Percentiles rank a stretch among this genome's conserved stretches.
These are phyloP conservation scores for Rhombomys opimus DNA, from an alignment of 2,113 vertebrate genomes.

Conservation along the genomic window DNA sequence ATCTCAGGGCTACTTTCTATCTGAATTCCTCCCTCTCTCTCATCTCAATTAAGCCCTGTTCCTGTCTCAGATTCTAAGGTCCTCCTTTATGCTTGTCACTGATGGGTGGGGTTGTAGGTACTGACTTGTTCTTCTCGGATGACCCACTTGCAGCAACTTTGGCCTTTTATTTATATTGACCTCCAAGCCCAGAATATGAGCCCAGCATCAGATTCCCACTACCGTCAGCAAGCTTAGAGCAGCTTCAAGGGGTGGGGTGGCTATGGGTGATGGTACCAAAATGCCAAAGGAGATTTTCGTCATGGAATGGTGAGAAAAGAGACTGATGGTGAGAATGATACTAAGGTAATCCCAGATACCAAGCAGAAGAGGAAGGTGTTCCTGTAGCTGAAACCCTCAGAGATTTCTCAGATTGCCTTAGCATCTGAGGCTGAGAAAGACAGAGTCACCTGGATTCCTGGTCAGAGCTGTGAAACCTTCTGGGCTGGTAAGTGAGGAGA, in stretches of 20 bases:
- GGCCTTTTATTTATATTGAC: too few relatives aligned
- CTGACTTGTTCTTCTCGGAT: neutral
- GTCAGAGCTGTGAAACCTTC: accelerated
- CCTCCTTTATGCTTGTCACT: neutral
- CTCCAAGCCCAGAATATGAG: neutral
- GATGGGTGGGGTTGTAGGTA: accelerated
- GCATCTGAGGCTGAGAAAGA: neutral
- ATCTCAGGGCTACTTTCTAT: neutral
- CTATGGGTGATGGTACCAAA: too few relatives aligned
- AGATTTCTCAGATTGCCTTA: neutral
- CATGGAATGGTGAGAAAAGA: neutral
- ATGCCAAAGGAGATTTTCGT: neutral
- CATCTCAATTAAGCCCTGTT: too few relatives aligned
- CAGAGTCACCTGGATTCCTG: neutral
- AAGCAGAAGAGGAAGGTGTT: neutral
- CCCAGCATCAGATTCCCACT: too few relatives aligned
- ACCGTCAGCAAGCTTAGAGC: neutral
- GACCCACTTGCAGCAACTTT: neutral
- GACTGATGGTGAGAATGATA: neutral
- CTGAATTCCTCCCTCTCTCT: neutral
- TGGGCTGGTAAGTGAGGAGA: neutral
- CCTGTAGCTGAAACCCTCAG: neutral
- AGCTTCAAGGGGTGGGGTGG: neutral
- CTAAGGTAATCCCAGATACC: neutral
- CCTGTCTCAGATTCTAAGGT: neutral